Conservation (phyloP, 1,140 invertebrate genomes). For the Nautilus pompilius region DNA sequence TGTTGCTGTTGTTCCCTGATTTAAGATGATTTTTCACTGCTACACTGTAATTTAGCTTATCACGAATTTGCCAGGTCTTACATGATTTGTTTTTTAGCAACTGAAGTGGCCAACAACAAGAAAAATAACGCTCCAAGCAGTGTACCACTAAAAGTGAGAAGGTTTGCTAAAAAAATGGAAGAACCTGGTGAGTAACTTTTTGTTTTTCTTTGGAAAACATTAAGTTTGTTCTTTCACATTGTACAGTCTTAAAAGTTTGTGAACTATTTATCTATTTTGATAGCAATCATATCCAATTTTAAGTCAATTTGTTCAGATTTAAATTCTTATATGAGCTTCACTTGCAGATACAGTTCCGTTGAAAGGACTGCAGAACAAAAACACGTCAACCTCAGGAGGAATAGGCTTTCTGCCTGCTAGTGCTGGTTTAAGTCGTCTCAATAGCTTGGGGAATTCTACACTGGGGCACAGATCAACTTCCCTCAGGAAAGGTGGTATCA, state of each 20-base stretch:
- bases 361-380: slow-evolving; percentile 82
- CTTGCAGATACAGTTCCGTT: slow-evolving; percentile 87
- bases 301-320: neutral
- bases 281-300: neutral
- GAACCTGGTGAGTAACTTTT: slow-evolving; percentile 73
- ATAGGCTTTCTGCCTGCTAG: slow-evolving; percentile 48
- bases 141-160: slow-evolving; percentile 84
- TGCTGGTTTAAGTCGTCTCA: slow-evolving; percentile 13
- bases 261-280: neutral
- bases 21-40: no score
- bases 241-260: neutral
- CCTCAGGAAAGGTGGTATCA: slow-evolving; percentile 72
- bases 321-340: slow-evolving; percentile 17
- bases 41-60: no score
- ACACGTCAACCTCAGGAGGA: slow-evolving; percentile 59
- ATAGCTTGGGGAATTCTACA: slow-evolving; percentile 26
- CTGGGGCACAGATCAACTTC: slow-evolving; percentile 27
- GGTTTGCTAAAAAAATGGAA: slow-evolving; percentile 95
- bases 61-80: slow-evolving; percentile 8
- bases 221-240: no score
- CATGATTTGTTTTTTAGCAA: slow-evolving; percentile 55
- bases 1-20: no score
- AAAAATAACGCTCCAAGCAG: slow-evolving; percentile 82
- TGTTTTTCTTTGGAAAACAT: slow-evolving; percentile 5
- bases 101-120: slow-evolving; percentile 81